Base-by-base conservation (phyloP, 2,797 vertebrate species). In the Enteromius mattozi region DNA sequence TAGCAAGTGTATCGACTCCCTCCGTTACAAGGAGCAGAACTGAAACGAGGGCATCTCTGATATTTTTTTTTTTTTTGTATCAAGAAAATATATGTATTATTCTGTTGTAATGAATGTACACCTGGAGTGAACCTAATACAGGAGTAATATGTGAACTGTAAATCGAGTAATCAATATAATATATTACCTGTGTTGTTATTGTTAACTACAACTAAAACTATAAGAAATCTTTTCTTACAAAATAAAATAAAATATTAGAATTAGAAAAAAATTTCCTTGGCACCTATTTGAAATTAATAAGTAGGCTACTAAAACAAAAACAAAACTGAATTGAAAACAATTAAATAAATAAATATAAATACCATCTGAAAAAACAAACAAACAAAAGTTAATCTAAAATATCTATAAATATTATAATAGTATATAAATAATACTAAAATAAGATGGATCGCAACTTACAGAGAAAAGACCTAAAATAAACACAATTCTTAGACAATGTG, bases 1-100 rank as follows among this genome's bases (percentile, higher is more conserved):
- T 56, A 87, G 82, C 80, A 86, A 76, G 81, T 90, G 78, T 84
- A 77, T 37, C 88, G 90, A 91, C 91, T 94, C 90, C 93, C 93
- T 89, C 92, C 91, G 93, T 93, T 88, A 93, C 93, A 90, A 89
- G 91, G 91, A 91, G 91, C 91, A 92, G 92, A 89, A 79, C 88
- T 88, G 88, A 92, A 93, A 94, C 54, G n/a, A 16, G 74, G 74
- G 63, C 27, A 78, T 81, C 37, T 47, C 56, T 71, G 63, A 45
- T 45, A 2, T 35, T 37, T 40, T 56, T 2, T 10, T 59, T 47
- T 54, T 45, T 27, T 21, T 30, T 5, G 1, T 6, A 16, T 19
- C 35, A 27, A 12, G 6, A 63, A 27, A n/a, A 71, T 1, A 49
- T 82, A 42, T 35, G 27, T 63, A 61, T 4, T 61, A 61, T 77